These are phyloP conservation scores for Trachemys scripta DNA, from an alignment of 2,113 vertebrate genomes.

Conservation along the genomic window DNA sequence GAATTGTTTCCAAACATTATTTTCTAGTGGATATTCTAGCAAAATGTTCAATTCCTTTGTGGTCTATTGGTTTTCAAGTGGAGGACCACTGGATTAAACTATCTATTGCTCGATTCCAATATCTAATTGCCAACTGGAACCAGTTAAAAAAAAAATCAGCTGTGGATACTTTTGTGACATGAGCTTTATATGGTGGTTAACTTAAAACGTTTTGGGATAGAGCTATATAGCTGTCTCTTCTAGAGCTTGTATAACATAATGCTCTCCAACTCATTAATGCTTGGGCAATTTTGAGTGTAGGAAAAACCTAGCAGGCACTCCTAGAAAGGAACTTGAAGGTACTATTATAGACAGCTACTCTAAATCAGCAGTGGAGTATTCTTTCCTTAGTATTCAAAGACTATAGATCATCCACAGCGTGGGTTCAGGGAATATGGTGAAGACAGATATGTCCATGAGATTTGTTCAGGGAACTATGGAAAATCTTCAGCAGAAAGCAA, in stretches of 20 bases:
- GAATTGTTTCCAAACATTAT: not conserved
- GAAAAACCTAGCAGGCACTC: not conserved
- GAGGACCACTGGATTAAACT: not conserved
- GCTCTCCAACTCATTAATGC: accelerated
- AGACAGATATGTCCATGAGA: not conserved
- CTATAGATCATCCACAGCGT: accelerated
- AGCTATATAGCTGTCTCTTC: not conserved
- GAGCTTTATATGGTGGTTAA: not conserved
- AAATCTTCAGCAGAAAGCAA: not conserved
- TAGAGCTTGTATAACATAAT: not conserved
- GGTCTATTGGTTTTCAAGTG: not conserved
- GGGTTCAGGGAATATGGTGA: not conserved
- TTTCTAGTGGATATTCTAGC: not conserved
- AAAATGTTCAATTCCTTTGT: not conserved
- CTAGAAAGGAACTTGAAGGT: not conserved
- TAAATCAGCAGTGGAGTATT: not conserved
- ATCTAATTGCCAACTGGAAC: not conserved
- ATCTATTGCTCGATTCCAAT: not conserved
- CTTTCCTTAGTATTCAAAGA: not conserved
- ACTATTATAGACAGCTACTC: not conserved
- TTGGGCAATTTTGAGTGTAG: not conserved
- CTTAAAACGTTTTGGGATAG: not conserved
- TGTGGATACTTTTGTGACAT: not conserved
- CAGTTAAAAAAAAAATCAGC: not conserved
- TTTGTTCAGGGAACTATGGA: not conserved